Evolutionary conservation across 92 coral and sea anemone genomes (phyloP).

Genomic region (Zoanthus sociatus): DNA sequence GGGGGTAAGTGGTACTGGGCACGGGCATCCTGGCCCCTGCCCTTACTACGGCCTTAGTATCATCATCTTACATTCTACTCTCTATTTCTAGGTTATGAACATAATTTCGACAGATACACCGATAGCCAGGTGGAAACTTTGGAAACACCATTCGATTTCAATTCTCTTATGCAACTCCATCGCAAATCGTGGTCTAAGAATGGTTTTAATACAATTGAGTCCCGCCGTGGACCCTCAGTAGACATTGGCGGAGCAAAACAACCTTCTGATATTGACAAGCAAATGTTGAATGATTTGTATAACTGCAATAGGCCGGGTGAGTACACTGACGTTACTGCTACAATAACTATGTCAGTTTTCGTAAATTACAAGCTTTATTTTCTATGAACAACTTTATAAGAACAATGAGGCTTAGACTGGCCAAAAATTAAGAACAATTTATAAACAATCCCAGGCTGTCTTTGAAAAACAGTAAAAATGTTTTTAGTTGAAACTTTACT

Average conservation of each 20-base stretch:
- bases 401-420: too few species aligned
- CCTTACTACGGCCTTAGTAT: too few species aligned
- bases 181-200: slow-evolving; percentile 78
- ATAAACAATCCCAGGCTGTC: too few species aligned
- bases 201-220: slow-evolving; percentile 73
- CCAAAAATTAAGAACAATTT: too few species aligned
- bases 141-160: slow-evolving; percentile 86
- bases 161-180: slow-evolving; percentile 91
- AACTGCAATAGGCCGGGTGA: slow-evolving; percentile 67
- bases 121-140: slow-evolving; percentile 72
- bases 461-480: too few species aligned
- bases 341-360: too few species aligned
- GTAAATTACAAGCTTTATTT: too few species aligned
- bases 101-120: slow-evolving; percentile 78
- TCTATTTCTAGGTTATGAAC: slow-evolving; percentile 63
- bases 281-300: slow-evolving; percentile 83
- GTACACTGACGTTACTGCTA: background rate
- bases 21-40: too few species aligned
- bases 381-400: too few species aligned
- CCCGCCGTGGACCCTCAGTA: slow-evolving; percentile 76
- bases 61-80: background rate
- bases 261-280: slow-evolving; percentile 82
- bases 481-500: too few species aligned
- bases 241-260: slow-evolving; percentile 60
- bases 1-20: too few species aligned